These are phyloP conservation scores for Psettodes erumei DNA, from an alignment of 2,113 vertebrate genomes.

Conservation along the genomic window DNA sequence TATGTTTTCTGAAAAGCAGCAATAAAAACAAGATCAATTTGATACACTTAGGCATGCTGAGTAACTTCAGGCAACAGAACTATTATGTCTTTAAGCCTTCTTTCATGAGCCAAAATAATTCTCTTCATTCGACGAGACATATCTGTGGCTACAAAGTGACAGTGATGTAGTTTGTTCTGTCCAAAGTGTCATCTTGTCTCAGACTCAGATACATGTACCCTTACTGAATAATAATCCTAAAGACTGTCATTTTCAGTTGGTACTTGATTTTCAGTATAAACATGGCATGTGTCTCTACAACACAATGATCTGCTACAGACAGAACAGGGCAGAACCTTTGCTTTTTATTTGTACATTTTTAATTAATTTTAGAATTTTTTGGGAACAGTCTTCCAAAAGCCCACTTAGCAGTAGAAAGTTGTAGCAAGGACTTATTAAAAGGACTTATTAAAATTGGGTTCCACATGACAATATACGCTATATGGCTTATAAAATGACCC, in stretches of 20 bases:
- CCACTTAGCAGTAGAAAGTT: background rate
- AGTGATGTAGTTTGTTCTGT: background rate
- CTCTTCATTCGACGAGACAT: background rate
- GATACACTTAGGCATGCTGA: background rate
- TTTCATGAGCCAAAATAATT: background rate
- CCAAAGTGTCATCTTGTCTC: constrained; percentile 2
- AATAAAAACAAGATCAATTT: background rate
- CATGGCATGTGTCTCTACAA: background rate
- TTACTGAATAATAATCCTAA: constrained; percentile 5
- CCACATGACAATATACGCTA: background rate
- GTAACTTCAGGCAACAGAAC: background rate
- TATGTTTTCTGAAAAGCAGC: background rate
- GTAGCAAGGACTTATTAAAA: too few species aligned
- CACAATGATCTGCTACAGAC: background rate
- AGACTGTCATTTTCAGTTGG: background rate
- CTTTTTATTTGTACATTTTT: background rate
- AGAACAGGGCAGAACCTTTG: background rate
- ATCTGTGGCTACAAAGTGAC: background rate
- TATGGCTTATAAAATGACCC: background rate
- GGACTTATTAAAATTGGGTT: too few species aligned
- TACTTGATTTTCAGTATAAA: background rate
- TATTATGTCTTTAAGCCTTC: background rate
- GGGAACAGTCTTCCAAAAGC: background rate
- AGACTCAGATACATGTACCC: background rate
- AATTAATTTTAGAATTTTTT: background rate